Base-by-base conservation (phyloP, 2,113 vertebrate species). In the Odocoileus virginianus region DNA sequence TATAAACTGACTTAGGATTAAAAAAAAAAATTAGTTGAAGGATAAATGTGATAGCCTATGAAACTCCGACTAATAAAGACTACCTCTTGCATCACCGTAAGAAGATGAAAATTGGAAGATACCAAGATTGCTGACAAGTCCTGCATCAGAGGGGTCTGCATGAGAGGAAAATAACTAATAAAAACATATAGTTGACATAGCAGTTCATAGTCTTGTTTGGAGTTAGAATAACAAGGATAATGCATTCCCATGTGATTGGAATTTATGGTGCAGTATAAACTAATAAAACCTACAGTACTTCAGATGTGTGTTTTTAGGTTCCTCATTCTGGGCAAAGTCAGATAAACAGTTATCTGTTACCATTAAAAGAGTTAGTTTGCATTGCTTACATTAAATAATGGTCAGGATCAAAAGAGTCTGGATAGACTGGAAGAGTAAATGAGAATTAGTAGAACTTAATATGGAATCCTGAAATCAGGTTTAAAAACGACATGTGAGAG, bases 11-110 rank as follows among this genome's bases (percentile, higher is more conserved):
- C 9, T 57, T 79, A 89, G 43, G 17, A 64, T 86, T 3, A 87
- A 54, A 33, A n/a, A n/a, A n/a, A 61, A 36, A 23, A 61, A 92
- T 23, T 21, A 87, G 36, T 61, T 85, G 33, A 50, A 7, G 28
- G 76, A 90, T 94, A 83, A 96, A 85, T 81, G 43, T 86, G n/a
- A 85, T 76, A 79, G 27, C 50, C 67, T 81, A n/a, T 96, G n/a
- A 11, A 82, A 25, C 9, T 79, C 45, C 13, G 9, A 71, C 27
- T 27, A 27, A 52, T 40, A 87, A 86, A 88, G 50, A 57, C 1
- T 0, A 7, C 52, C 27, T 40, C 10, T 89, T 25, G 43, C 10
- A 71, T 54, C 16, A 57, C 40, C 12, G 23, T 67, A 92, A 64
- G 13, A 85, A 81, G 3, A 95, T 45, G 58, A 61, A 94, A 17